These are phyloP conservation scores for Psittacula derbiana DNA, from an alignment of 2,797 vertebrate genomes.

Conservation along the genomic window DNA sequence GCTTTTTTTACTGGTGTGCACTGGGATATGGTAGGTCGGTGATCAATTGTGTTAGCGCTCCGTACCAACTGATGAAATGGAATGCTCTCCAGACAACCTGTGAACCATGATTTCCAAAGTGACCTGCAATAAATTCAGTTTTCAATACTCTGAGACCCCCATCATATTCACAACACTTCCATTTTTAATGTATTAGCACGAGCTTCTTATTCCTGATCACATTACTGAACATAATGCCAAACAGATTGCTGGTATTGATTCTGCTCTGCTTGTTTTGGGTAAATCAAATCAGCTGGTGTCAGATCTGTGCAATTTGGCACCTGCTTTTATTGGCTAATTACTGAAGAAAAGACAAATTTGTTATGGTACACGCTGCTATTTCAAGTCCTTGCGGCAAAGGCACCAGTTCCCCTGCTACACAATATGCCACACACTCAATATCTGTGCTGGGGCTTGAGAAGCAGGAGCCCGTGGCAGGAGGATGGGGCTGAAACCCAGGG, in stretches of 20 bases:
- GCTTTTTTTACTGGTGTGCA: not conserved
- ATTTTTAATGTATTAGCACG: not conserved
- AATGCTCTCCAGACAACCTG: not conserved
- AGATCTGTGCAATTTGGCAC: conserved; percentile 62
- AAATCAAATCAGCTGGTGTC: conserved; percentile 55
- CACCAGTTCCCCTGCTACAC: not conserved
- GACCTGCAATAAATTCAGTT: conserved; percentile 1
- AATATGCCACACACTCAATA: not conserved
- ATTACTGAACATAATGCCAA: conserved; percentile 45
- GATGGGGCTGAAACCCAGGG: not conserved
- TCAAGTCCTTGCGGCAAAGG: not conserved
- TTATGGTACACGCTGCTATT: not conserved
- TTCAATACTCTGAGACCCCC: not conserved
- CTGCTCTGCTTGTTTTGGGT: conserved; percentile 48
- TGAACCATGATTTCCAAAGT: not conserved
- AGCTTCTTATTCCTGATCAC: conserved; percentile 24
- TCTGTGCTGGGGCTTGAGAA: not conserved
- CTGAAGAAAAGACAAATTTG: conserved; percentile 51
- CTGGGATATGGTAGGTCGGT: not conserved
- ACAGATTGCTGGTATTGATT: conserved; percentile 57
- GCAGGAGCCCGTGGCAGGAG: not conserved
- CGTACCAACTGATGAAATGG: not conserved
- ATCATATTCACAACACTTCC: not conserved
- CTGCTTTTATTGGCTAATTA: conserved; percentile 48
- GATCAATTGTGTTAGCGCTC: not conserved